Evolutionary conservation across 1,140 invertebrate species (phyloP), one percentile per base, ranked within the genome.

Genomic region (Dufourea novaeangliae): DNA sequence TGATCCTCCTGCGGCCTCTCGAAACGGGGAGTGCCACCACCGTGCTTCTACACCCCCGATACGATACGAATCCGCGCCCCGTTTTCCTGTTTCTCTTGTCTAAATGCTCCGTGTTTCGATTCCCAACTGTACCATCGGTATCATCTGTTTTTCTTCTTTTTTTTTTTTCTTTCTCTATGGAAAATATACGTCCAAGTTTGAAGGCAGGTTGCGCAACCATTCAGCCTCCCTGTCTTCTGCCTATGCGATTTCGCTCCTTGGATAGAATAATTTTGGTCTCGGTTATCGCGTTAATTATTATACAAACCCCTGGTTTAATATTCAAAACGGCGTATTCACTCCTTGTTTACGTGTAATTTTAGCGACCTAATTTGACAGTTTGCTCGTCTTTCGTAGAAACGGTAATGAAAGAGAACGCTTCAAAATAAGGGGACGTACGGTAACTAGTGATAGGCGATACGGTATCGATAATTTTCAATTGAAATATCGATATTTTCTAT

Each of bases 341-440:
- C 22, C 29, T 44, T 50, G 37, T 72, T 72, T 72, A 62, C n/a
- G 69, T 2, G 39, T 46, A 29, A 39, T 72, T 72, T 72, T 71
- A 71, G 29, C 27, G 39, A 17, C 20, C 14, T 17, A 11, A 7
- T 20, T 27, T 22, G 37, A n/a, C 37, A 44, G 41, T 27, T 14
- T 17, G n/a, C 29, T 7, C 22, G 11, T 8, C 17, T 4, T 3
- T 46, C 10, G 5, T 29, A 56, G 7, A 29, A 10, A 17, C 17
- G n/a, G n/a, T n/a, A n/a, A n/a, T n/a, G 4, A 29, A 57, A 61
- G 12, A 7, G 46, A 61, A n/a, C 37, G 5, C 14, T 29, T 5
- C 67, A 22, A 17, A 27, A 69, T 34, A n/a, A n/a, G n/a, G n/a
- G n/a, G n/a, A n/a, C n/a, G n/a, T n/a, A n/a, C n/a, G n/a, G n/a